Evolutionary conservation across 2,113 vertebrate genomes (phyloP), one percentile per base, ranked within the genome.

Genomic region (Prunella himalayana): DNA sequence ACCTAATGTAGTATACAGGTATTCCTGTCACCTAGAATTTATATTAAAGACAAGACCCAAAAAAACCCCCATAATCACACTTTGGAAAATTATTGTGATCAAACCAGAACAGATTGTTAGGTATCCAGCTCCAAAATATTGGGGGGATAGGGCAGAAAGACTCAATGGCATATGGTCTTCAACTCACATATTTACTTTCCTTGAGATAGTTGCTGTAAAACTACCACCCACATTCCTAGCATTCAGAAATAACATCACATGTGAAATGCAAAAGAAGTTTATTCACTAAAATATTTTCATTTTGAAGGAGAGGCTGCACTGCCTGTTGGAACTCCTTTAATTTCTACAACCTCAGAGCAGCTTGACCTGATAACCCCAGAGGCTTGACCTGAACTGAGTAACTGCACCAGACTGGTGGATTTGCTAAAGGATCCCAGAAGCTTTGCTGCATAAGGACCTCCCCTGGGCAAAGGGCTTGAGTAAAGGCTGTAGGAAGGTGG

Each of bases 1-100:
- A 92, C 54, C 88, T 80, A 82, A 92, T 93, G 76, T 11, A 70
- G 18, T 25, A 80, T 7, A 10, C 51, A 77, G 92, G 92, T 88
- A 35, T 87, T 49, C 30, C 47, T 71, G 59, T 33, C 86, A 92
- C 33, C 39, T 41, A 84, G 39, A 76, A 57, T 88, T 86, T 88
- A 37, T 56, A 45, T 72, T 86, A 71, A 68, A 57, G 31, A 33
- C 28, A 80, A 77, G 87, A 24, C 7, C 30, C 28, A 31, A 66
- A 63, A 72, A 84, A 91, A 66, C 71, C 6, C 6, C 25, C 27
- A 30, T 21, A 25, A 44, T 2, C 31, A 39, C 6, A 24, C 20
- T 92, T 70, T 49, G 7, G 21, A 78, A 80, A 83, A 59, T 3
- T 47, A 33, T 25, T 95, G 37, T 28, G 19, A 41, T 59, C 33